Percentiles rank a stretch among this genome's conserved stretches.
These are phyloP conservation scores for Nomada hirtipes DNA, from an alignment of 2,888 invertebrate species.

Conservation along the genomic window DNA sequence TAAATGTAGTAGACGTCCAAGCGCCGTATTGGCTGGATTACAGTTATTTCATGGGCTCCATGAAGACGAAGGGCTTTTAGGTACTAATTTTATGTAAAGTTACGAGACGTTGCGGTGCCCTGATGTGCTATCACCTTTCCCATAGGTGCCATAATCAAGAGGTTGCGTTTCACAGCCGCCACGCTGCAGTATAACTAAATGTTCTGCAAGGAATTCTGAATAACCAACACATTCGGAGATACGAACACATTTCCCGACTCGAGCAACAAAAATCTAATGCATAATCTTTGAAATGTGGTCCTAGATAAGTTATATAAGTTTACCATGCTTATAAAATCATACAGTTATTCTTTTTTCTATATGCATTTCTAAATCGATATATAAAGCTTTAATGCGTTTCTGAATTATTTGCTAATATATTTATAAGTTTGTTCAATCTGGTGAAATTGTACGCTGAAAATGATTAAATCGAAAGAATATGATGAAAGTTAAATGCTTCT, in stretches of 20 bases:
- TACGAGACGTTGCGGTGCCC: constrained; percentile 78
- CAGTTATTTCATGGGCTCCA: constrained; percentile 64
- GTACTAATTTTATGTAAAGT: constrained; percentile 84
- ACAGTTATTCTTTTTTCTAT: too few species aligned
- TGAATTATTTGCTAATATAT: too few species aligned
- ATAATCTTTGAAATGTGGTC: too few species aligned
- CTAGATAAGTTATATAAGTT: too few species aligned
- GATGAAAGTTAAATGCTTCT: too few species aligned
- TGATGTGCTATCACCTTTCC: constrained; percentile 77
- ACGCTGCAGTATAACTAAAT: constrained; percentile 72
- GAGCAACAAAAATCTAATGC: background rate
- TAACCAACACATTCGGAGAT: constrained; percentile 36
- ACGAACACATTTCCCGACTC: constrained; percentile 10
- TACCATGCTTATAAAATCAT: too few species aligned
- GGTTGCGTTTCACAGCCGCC: constrained; percentile 61
- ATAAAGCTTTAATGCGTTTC: too few species aligned
- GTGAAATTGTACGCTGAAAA: too few species aligned
- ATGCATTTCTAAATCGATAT: too few species aligned
- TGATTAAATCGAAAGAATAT: too few species aligned
- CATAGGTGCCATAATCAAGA: constrained; percentile 79
- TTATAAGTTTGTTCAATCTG: too few species aligned
- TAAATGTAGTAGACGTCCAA: constrained; percentile 24
- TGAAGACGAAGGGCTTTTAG: constrained; percentile 81
- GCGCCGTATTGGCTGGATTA: constrained; percentile 16
- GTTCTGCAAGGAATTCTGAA: constrained; percentile 66